These are phyloP conservation scores for Spea bombifrons DNA, from an alignment of 2,113 vertebrate genomes.

Conservation along the genomic window DNA sequence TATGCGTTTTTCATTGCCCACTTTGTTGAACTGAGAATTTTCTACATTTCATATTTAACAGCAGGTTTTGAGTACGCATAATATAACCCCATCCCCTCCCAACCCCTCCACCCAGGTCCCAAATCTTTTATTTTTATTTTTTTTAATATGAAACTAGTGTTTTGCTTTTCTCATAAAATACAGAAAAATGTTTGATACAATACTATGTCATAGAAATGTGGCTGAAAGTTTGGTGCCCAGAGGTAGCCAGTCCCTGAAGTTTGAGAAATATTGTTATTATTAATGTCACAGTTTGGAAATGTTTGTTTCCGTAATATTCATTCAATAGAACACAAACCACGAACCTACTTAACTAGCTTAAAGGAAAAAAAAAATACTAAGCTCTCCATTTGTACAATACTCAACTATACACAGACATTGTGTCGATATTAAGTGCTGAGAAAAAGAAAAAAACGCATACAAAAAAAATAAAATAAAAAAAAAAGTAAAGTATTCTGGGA, in stretches of 20 bases:
- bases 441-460: conserved; percentile 41
- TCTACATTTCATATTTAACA: conserved; percentile 57
- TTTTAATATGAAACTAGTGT: conserved; percentile 99
- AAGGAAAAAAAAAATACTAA: conserved; percentile 50
- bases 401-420: conserved; percentile 85
- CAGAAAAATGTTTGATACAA: conserved; percentile 91
- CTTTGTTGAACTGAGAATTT: conserved; percentile 65
- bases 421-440: conserved; percentile 84
- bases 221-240: conserved; percentile 77
- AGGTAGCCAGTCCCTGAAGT: conserved; percentile 89
- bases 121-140: conserved; percentile 53
- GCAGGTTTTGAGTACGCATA: conserved; percentile 72
- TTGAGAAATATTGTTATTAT: conserved; percentile 79
- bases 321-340: conserved; percentile 65
- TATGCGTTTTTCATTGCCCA: conserved; percentile 77
- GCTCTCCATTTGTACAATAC: conserved; percentile 71
- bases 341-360: conserved; percentile 62
- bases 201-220: conserved; percentile 90
- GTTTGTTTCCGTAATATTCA: conserved; percentile 62
- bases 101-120: conserved; percentile 53
- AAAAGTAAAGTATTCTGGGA: conserved; percentile 4
- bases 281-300: conserved; percentile 85
- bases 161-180: conserved; percentile 93
- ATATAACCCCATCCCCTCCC: conserved; percentile 52
- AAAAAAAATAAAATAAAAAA: conserved; percentile 5